Percentiles rank a stretch among this genome's conserved stretches.
Evolutionary conservation across 2,797 vertebrate species (phyloP).

Genomic region (Sandelia bainsii): DNA sequence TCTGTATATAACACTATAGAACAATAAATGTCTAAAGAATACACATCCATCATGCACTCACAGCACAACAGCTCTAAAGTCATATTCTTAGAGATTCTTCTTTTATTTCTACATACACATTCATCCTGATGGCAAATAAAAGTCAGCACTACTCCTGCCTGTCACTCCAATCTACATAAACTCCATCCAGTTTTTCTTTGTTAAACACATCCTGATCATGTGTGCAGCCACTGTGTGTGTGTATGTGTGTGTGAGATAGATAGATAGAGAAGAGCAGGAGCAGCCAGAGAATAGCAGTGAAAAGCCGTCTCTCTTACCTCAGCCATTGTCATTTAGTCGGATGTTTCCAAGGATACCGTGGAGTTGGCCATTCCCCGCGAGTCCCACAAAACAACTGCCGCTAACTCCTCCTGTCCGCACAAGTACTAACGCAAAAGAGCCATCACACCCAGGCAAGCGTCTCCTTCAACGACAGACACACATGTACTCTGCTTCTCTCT

Average conservation of each 20-base stretch:
- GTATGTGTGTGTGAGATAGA: neutral
- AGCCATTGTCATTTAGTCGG: constrained; percentile 90
- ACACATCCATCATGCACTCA: neutral
- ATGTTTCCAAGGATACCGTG: constrained; percentile 86
- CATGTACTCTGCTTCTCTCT: constrained; percentile 40
- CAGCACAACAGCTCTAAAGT: too few relatives aligned
- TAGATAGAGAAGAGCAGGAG: neutral
- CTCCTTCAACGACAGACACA: constrained; percentile 62
- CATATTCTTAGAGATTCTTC: too few relatives aligned
- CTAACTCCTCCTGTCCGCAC: constrained; percentile 88
- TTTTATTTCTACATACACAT: neutral
- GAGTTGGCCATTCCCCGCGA: constrained; percentile 91
- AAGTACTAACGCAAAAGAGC: constrained; percentile 87
- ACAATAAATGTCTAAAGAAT: neutral
- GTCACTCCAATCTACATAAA: constrained; percentile 17
- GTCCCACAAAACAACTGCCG: constrained; percentile 88
- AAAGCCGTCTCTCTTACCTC: constrained; percentile 87
- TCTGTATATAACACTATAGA: too few relatives aligned
- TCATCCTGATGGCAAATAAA: constrained; percentile 1
- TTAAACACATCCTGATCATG: constrained; percentile 24
- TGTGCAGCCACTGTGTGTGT: constrained; percentile 11
- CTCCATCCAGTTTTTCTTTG: constrained; percentile 42
- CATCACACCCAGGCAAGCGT: constrained; percentile 81
- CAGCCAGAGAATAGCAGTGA: constrained; percentile 21
- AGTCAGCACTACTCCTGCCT: constrained; percentile 13